phyloP scores from a whole-genome alignment of 2,888 invertebrate genomes.

The Punctoribates punctum region DNA sequence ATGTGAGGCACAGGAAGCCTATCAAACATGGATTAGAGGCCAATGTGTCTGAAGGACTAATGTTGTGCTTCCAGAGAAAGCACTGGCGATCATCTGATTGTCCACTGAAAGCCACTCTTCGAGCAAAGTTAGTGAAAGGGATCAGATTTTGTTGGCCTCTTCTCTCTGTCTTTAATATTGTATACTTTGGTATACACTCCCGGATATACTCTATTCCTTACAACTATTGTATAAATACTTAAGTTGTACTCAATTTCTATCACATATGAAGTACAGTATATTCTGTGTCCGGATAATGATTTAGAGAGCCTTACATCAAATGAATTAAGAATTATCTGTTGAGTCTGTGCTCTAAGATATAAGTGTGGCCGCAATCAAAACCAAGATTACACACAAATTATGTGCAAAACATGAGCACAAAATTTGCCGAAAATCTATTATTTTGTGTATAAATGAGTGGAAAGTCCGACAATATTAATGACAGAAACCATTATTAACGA shows the following conservation, averaged over 20 bases:
- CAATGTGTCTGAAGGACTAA: not conserved
- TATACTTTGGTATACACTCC: not conserved
- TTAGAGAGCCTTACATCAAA: not conserved
- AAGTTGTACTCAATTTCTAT: not conserved
- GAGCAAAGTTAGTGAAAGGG: not conserved
- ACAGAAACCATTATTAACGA: too few relatives aligned
- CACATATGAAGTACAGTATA: not conserved
- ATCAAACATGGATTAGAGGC: constrained; percentile 8
- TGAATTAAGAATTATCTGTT: constrained; percentile 13
- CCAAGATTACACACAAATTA: not conserved
- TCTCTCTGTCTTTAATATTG: not conserved
- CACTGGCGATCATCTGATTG: not conserved
- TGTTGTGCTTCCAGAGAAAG: not conserved
- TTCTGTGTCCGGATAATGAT: not conserved
- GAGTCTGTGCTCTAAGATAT: not conserved
- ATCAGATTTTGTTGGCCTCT: not conserved
- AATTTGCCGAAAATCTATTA: not conserved
- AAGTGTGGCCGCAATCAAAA: not conserved
- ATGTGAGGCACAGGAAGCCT: not conserved
- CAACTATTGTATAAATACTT: constrained; percentile 5
- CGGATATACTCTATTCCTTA: not conserved
- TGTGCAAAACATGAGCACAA: not conserved
- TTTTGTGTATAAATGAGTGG: not conserved
- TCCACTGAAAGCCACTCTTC: constrained; percentile 5
- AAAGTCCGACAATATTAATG: too few relatives aligned